Evolutionary conservation across 1,140 invertebrate species (phyloP), one percentile per base, ranked within the genome.

Genomic region (Pemphigus obesinymphae): DNA sequence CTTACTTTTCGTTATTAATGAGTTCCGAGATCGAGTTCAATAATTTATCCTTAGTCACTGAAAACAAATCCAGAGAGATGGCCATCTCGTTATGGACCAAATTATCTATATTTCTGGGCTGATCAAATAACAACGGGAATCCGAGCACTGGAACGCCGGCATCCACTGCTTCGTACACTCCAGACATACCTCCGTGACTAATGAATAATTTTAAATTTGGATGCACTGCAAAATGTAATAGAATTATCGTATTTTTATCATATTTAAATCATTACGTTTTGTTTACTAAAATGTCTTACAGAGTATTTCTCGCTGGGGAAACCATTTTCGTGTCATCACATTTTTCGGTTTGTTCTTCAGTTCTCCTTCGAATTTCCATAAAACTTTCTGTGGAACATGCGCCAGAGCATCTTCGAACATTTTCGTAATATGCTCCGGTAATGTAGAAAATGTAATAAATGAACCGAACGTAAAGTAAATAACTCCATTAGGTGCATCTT

Each of bases 171-270:
- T 94, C 93, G 82, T 91, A 90, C 15, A 91, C 88, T 78, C 92
- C 92, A 15, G 92, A 87, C 26, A 91, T 85, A 29, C 93, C 93
- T 17, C 91, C 92, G 84, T 93, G 92, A 1, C 92, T 91, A 43
- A 94, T 90, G 82, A 94, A 92, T 84, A 89, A 87, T 84, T 89
- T 89, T 1, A 92, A 87, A 82, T 92, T 93, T 1, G 89, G 88
- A 87, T 93, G 92, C 34, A 89, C 92, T 90, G 61, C 58, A 73
- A 82, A 80, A 40, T 17, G 23, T 34, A 55, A 68, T 58, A 29
- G 6, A 29, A 15, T 17, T 31, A 17, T 17, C 4, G 37, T 10
- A 40, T 4, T 40, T 40, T n/a, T n/a, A n/a, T n/a, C n/a, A n/a
- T n/a, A n/a, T n/a, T n/a, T n/a, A n/a, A 40, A 40, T 40, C 4